Conservation (phyloP, 92 coral and sea anemone species). For the Heteractis magnifica region DNA sequence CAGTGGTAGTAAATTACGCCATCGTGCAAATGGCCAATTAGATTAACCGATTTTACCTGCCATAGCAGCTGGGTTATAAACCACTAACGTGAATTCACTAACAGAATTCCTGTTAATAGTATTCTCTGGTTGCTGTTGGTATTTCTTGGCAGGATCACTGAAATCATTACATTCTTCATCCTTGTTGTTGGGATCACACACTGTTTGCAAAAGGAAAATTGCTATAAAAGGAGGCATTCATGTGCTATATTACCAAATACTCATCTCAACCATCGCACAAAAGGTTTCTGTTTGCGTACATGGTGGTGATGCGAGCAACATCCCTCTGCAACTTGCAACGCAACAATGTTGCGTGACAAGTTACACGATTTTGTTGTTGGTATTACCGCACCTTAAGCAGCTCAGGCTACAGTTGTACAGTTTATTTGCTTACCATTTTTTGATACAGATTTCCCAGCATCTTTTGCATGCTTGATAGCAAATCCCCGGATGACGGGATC, state of each 20-base stretch:
- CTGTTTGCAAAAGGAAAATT: not conserved
- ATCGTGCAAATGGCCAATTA: not conserved
- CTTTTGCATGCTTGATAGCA: constrained; percentile 67
- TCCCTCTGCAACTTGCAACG: too few species aligned
- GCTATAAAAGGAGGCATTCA: too few species aligned
- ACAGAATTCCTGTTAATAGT: constrained; percentile 55
- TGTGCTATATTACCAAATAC: too few species aligned
- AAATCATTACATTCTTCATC: constrained; percentile 42
- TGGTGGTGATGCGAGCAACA: too few species aligned
- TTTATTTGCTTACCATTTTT: constrained; percentile 4
- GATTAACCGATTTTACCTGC: constrained; percentile 51
- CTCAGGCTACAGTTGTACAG: not conserved
- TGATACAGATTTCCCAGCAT: constrained; percentile 19
- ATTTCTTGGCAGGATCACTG: constrained; percentile 39
- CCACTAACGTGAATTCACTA: constrained; percentile 64
- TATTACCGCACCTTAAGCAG: too few species aligned
- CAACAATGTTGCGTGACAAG: too few species aligned
- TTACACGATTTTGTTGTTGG: too few species aligned
- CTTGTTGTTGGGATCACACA: constrained; percentile 34
- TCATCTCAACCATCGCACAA: too few species aligned
- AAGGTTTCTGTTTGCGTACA: too few species aligned
- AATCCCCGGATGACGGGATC: constrained; percentile 90
- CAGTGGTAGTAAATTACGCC: too few species aligned
- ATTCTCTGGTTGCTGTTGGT: constrained; percentile 24
- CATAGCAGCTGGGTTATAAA: constrained; percentile 84